Percentiles rank a stretch among this genome's conserved stretches.
These are phyloP conservation scores for Zelostemma sp. DNA, from an alignment of 1,140 invertebrate genomes.

Conservation along the genomic window DNA sequence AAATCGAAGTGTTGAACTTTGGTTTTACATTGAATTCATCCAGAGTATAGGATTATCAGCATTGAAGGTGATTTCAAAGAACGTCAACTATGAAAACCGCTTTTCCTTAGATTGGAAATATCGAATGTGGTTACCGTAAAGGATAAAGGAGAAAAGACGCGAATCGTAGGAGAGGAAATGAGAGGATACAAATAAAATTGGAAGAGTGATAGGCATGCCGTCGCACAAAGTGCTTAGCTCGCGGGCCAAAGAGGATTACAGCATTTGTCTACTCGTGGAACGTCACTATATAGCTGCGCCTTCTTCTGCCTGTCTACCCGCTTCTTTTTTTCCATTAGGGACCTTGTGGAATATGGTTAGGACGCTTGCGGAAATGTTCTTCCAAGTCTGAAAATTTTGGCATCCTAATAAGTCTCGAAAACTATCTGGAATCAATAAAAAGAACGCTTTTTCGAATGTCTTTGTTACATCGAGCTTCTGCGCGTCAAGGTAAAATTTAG, in stretches of 20 bases:
- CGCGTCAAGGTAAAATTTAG: neutral
- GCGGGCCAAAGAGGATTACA: conserved; percentile 70
- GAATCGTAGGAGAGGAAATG: conserved; percentile 31
- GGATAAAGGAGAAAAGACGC: conserved; percentile 37
- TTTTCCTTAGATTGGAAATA: conserved; percentile 43
- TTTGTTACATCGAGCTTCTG: neutral
- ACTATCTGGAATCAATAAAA: too few relatives aligned
- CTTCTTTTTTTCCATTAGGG: conserved; percentile 44
- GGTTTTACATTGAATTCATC: too few relatives aligned
- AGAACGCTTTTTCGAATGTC: neutral
- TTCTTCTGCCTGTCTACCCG: conserved; percentile 48
- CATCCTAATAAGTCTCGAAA: too few relatives aligned
- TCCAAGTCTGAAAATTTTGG: too few relatives aligned
- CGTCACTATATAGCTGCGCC: conserved; percentile 47
- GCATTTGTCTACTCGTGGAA: conserved; percentile 62
- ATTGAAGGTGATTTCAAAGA: conserved; percentile 14
- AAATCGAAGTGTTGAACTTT: too few relatives aligned
- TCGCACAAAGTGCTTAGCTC: conserved; percentile 65
- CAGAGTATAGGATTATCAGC: too few relatives aligned
- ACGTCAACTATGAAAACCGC: conserved; percentile 29
- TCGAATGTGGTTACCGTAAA: conserved; percentile 24
- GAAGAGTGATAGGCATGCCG: conserved; percentile 59
- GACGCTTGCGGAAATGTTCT: too few relatives aligned
- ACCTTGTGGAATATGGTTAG: neutral
- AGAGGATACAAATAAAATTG: conserved; percentile 51